Percentiles rank a stretch among this genome's conserved stretches.
phyloP scores from a whole-genome alignment of 2,888 invertebrate species.

The Drosophila testacea region DNA sequence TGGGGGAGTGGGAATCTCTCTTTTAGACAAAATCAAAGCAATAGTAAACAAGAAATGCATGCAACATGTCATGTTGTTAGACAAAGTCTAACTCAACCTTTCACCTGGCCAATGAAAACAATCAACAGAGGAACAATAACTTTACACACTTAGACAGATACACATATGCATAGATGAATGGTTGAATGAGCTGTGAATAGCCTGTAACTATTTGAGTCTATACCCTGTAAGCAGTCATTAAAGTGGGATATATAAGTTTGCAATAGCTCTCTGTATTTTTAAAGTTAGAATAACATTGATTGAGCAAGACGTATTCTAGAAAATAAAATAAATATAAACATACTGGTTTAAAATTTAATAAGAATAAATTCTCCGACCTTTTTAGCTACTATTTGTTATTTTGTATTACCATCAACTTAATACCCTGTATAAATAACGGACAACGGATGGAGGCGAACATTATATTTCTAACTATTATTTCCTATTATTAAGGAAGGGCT shows the following conservation, averaged over 20 bases:
- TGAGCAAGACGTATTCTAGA: no score
- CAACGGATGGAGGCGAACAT: no score
- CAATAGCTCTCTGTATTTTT: no score
- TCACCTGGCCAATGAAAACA: conserved; percentile 71
- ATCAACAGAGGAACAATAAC: conserved; percentile 36
- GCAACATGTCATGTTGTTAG: conserved; percentile 46
- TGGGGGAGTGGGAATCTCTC: no score
- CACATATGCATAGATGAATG: conserved; percentile 16
- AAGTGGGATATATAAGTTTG: no score
- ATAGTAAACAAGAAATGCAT: conserved; percentile 22
- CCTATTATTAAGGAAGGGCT: no score
- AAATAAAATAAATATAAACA: no score
- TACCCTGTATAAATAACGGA: neutral
- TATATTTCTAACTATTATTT: no score
- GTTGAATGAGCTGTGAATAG: neutral
- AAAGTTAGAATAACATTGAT: no score
- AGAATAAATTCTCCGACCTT: neutral
- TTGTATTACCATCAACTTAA: neutral
- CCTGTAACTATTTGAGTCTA: no score
- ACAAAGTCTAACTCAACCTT: conserved; percentile 45
- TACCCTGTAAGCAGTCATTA: neutral
- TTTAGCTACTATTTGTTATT: neutral
- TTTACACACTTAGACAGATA: conserved; percentile 4
- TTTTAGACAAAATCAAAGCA: conserved; percentile 12
- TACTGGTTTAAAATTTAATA: neutral